Evolutionary conservation across 2,888 invertebrate species (phyloP), one percentile per base, ranked within the genome.

Genomic region (Lasioglossum morio): DNA sequence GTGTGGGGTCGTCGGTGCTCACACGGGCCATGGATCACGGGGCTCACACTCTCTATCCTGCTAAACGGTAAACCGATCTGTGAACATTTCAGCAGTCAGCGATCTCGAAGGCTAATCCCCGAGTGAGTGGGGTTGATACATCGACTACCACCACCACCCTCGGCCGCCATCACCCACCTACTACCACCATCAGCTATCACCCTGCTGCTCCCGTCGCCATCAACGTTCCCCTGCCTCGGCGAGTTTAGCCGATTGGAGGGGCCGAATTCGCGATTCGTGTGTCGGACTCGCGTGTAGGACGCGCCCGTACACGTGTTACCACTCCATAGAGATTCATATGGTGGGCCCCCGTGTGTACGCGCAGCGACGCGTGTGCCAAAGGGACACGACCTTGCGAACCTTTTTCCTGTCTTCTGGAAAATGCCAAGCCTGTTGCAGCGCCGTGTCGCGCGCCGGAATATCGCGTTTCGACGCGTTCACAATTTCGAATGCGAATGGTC

Each of bases 31-130:
- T 87, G 91, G 93, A 92, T 92, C 93, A 92, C 90, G 91, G 90
- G 90, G 93, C 94, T 94, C 94, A 94, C 93, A 94, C 93, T 87
- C 91, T 93, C 92, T 92, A 94, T 94, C 94, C 94, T 94, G 92
- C 94, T 94, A 94, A 94, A 94, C 94, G 94, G 94, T 94, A 94
- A 94, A 94, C 94, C 94, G 94, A 94, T 94, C 94, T 94, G 94
- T 94, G 94, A 94, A 94, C 94, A 94, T 94, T 94, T 94, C 94
- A 94, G 93, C 94, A 94, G 94, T 94, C 94, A 94, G 94, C 94
- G 94, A 93, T 94, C 94, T 94, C 94, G 91, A 92, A 94, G 94
- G 94, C 94, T 94, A 94, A 94, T 94, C 94, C 94, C 88, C 87
- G 92, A 89, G 93, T 88, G 93, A 93, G 93, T 91, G 93, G 94